Conservation (phyloP, 2,888 invertebrate genomes). For the Tanypteryx hageni region DNA sequence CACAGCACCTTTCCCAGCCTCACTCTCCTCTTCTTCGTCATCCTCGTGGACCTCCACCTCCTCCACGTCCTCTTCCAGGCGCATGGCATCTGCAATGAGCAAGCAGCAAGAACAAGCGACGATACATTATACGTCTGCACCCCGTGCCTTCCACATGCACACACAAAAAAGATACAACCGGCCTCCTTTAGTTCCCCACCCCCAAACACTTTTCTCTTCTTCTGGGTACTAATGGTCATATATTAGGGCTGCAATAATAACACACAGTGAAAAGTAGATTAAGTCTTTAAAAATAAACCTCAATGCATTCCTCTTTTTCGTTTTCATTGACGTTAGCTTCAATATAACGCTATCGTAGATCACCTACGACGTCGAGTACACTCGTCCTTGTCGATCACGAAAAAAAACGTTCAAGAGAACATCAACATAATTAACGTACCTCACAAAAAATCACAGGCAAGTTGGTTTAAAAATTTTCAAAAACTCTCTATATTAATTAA, state of each 20-base stretch:
- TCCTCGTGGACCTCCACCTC: slow-evolving; percentile 45
- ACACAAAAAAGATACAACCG: slow-evolving; percentile 27
- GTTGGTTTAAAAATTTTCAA: slow-evolving; percentile 25
- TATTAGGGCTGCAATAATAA: not conserved
- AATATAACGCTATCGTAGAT: not conserved
- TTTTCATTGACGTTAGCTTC: not conserved
- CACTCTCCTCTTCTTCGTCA: slow-evolving; percentile 15
- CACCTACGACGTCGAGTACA: not conserved
- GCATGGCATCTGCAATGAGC: slow-evolving; percentile 62
- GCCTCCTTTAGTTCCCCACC: slow-evolving; percentile 13
- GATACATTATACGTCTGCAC: slow-evolving; percentile 60
- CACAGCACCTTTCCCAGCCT: not conserved
- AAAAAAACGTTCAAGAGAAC: not conserved
- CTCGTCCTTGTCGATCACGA: not conserved
- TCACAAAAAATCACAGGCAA: slow-evolving; percentile 55
- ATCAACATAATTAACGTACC: not conserved
- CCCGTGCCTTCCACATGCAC: slow-evolving; percentile 59
- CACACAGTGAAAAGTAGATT: not conserved
- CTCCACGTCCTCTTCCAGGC: slow-evolving; percentile 63
- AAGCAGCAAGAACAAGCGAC: slow-evolving; percentile 63
- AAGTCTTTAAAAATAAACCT: not conserved
- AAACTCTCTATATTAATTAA: not conserved
- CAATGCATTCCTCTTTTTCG: slow-evolving; percentile 49
- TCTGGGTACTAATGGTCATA: not conserved
- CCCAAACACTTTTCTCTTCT: not conserved